These are phyloP conservation scores for Conops quadrifasciatus DNA, from an alignment of 2,888 invertebrate species.

Conservation along the genomic window DNA sequence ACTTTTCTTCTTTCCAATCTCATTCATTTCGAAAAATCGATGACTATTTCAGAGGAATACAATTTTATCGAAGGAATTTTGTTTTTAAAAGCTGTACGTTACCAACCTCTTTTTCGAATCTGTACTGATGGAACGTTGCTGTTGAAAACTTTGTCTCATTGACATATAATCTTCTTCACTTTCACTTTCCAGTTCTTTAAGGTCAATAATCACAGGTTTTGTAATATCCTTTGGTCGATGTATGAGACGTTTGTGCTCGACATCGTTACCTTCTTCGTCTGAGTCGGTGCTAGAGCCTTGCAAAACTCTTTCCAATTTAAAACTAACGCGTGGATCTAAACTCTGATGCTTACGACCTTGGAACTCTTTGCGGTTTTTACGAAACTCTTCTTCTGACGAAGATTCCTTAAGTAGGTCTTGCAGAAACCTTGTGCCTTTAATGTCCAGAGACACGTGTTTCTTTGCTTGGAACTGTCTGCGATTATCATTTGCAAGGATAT, in stretches of 20 bases:
- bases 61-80: neutral
- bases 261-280: conserved; percentile 62
- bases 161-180: conserved; percentile 68
- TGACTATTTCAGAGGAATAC: conserved; percentile 49
- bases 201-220: conserved; percentile 65
- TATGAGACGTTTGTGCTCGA: conserved; percentile 63
- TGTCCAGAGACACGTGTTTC: conserved; percentile 65
- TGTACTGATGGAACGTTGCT: conserved; percentile 71
- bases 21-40: conserved; percentile 71
- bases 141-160: conserved; percentile 71
- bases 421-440: conserved; percentile 63
- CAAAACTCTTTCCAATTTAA: conserved; percentile 63
- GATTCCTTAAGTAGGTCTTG: conserved; percentile 64
- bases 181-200: conserved; percentile 64
- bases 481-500: conserved; percentile 62
- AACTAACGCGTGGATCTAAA: conserved; percentile 64
- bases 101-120: conserved; percentile 70
- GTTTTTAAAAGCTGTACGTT: neutral
- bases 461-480: conserved; percentile 65
- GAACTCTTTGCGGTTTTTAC: conserved; percentile 63
- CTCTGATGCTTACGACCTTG: conserved; percentile 65
- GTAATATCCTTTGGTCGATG: conserved; percentile 64
- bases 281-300: conserved; percentile 62
- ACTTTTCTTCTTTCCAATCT: conserved; percentile 69
- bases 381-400: conserved; percentile 65